phyloP scores from a whole-genome alignment of 2,113 vertebrate species.

The Corythornis vintsioides region DNA sequence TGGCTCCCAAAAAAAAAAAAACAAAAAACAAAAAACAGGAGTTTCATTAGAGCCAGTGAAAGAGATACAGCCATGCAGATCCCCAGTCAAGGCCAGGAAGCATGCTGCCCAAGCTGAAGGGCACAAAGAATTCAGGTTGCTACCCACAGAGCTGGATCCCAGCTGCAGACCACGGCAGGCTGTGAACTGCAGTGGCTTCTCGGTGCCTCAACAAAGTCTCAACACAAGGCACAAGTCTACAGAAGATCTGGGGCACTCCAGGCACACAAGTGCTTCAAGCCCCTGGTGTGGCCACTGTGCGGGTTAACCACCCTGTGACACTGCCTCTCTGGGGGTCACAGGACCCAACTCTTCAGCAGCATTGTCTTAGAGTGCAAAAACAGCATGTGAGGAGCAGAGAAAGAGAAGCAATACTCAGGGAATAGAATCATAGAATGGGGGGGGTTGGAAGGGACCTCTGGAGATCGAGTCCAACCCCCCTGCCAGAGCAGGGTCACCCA shows the following conservation, averaged over 20 bases:
- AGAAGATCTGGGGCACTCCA: accelerated
- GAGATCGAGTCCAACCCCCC: no score
- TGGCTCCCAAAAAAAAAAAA: neutral
- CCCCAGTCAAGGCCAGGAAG: neutral
- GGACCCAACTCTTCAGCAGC: neutral
- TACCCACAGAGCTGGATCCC: neutral
- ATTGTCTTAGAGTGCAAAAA: neutral
- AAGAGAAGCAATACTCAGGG: neutral
- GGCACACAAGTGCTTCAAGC: neutral
- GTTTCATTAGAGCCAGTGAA: neutral
- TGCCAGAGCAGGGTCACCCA: no score
- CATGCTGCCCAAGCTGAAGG: neutral
- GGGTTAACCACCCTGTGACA: neutral
- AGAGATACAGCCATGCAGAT: neutral
- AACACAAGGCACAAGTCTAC: neutral
- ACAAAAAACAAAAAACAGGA: neutral
- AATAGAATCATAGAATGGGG: neutral
- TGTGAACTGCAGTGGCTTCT: accelerated
- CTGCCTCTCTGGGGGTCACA: neutral
- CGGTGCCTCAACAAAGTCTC: neutral
- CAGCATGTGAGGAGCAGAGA: accelerated
- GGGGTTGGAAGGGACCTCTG: neutral
- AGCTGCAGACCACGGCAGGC: neutral
- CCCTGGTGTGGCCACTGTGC: no score
- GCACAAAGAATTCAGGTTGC: neutral